Percentiles rank a stretch among this genome's conserved stretches.
phyloP scores from a whole-genome alignment of 2,888 invertebrate genomes.

The Euproctis similis region DNA sequence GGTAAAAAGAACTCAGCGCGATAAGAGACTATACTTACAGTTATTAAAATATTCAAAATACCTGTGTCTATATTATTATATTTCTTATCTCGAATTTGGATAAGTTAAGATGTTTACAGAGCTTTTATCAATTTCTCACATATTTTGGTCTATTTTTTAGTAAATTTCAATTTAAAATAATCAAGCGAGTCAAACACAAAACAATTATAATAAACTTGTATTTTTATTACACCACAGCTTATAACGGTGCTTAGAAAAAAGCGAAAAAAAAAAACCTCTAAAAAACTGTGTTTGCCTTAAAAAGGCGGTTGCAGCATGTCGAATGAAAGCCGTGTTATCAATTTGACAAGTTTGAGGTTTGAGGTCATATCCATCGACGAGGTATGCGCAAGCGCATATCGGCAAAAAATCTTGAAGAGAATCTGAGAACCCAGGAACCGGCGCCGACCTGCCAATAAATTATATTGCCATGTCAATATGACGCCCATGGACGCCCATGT shows the following conservation, averaged over 20 bases:
- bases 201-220: constrained; percentile 1
- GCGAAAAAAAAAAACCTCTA: constrained; percentile 8
- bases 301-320: constrained; percentile 19
- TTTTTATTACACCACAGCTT: constrained; percentile 4
- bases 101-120: too few species aligned
- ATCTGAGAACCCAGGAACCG: constrained; percentile 23
- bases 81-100: too few species aligned
- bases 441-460: constrained; percentile 63
- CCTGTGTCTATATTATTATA: neutral
- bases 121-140: too few species aligned
- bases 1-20: too few species aligned
- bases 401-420: constrained; percentile 34
- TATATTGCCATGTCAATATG: constrained; percentile 59
- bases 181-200: too few species aligned
- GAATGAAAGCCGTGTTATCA: constrained; percentile 26
- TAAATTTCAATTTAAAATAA: too few species aligned
- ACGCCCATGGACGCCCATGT: constrained; percentile 51
- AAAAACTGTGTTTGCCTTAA: too few species aligned
- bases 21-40: too few species aligned
- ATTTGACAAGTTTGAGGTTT: constrained; percentile 20
- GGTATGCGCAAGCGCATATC: constrained; percentile 8
- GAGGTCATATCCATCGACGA: constrained; percentile 29
- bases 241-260: constrained; percentile 3
- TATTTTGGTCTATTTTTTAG: neutral
- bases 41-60: too few species aligned